A percentile compares a stretch with the other conserved stretches of the same genome.
Conservation (phyloP, 2,888 invertebrate species). For the Caenorhabditis sp. region DNA sequence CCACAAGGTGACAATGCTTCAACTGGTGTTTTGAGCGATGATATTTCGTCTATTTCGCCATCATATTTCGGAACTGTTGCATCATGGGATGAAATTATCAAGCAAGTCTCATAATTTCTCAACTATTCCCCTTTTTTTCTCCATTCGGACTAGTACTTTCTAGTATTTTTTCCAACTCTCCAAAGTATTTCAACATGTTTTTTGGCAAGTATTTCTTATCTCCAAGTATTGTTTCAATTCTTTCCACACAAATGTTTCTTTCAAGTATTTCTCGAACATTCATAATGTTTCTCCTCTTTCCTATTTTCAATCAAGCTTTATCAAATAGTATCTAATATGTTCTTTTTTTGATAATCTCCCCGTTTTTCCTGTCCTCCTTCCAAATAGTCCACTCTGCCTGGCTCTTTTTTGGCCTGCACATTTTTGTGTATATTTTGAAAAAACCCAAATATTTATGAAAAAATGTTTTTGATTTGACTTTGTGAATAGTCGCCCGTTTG, state of each 20-base stretch:
- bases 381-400: neutral
- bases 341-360: neutral
- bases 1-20: neutral
- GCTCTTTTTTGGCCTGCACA: conserved; percentile 7
- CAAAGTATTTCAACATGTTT: conserved; percentile 1
- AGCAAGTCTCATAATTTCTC: too few species aligned
- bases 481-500: neutral
- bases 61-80: neutral
- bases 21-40: too few species aligned
- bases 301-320: conserved; percentile 10
- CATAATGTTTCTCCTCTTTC: too few species aligned
- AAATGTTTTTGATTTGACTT: conserved; percentile 10
- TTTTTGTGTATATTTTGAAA: conserved; percentile 13
- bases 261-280: conserved; percentile 1
- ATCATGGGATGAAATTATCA: conserved; percentile 29
- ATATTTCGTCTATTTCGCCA: conserved; percentile 29
- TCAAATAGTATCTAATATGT: conserved; percentile 13
- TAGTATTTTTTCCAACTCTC: conserved; percentile 10
- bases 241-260: neutral
- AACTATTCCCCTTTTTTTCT: conserved; percentile 1
- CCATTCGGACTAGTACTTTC: neutral
- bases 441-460: conserved; percentile 3
- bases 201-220: conserved; percentile 3
- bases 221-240: conserved; percentile 8
- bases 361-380: neutral